Evolutionary conservation across 2,113 vertebrate species (phyloP), one percentile per base, ranked within the genome.

Genomic region (Neolamprologus kungweensis): DNA sequence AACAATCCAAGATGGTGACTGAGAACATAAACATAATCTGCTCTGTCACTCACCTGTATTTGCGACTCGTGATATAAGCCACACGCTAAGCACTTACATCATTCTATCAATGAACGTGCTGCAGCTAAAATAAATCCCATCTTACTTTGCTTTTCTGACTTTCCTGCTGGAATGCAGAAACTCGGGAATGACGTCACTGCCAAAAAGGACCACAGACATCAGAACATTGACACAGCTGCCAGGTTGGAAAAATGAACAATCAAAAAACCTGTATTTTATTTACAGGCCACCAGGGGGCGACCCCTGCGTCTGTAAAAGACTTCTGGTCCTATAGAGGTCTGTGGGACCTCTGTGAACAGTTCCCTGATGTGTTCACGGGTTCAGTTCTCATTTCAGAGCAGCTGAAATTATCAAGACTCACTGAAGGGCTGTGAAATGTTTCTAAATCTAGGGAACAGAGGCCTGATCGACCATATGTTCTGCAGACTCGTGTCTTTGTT

Each of bases 251-350:
- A 65, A 0, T 37, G 9, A 63, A 35, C 31, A 7, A 35, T 47
- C 0, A 10, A 19, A 6, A 63, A 65, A n/a, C 4, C 58, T 63
- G 14, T 9, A 33, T 7, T 35, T 0, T 63, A 63, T 65, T 35
- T 65, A 65, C 6, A 65, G 17, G 31, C 58, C 31, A 65, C 17
- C 31, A 37, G 60, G 16, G 58, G 31, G 58, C 16, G 17, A 63
- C 31, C 31, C 58, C 31, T 63, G 58, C 2, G 0, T 11, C 26
- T 60, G 28, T 31, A 60, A 60, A 60, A 60, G 26, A 60, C 60
- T 7, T n/a, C 28, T 35, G 17, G 60, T 35, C 17, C 31, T 60
- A 60, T 60, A 31, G 8, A 4, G 17, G 31, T n/a, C 9, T 35
- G 0, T n/a, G 31, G 58, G 31, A 63, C 9, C 5, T 63, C 58